Base-by-base conservation (phyloP, 2,113 vertebrate genomes). In the Ammodytes dubius region DNA sequence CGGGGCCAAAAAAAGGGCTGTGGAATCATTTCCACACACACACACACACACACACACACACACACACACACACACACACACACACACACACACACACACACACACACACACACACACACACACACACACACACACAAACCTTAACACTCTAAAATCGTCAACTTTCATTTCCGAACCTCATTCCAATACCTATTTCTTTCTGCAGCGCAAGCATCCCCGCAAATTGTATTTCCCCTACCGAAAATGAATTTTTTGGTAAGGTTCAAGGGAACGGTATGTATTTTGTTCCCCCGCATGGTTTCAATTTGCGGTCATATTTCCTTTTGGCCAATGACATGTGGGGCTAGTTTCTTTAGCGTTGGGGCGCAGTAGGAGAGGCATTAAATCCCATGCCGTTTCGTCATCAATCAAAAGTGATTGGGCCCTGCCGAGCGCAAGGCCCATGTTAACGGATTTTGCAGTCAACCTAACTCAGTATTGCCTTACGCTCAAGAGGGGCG, bases 401-500 rank as follows among this genome's bases (percentile, higher is more conserved):
- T 91, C 79, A 90, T 91, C 89, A 90, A 83, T 89, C 90, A 88
- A 27, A 27, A 83, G 69, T 85, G 79, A 86, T 90, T 89, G 82
- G 65, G 64, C 4, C 37, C 86, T 86, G 86, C 81, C 87, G 78
- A 60, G 57, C 27, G 27, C 27, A 35, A 65, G 70, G 54, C 58
- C 60, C 59, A 37, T 83, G 77, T 74, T 86, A 68, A 81, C 46
- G n/a, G 81, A 59, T 84, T 83, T 90, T 79, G 80, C 74, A 84
- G 59, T 70, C 71, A 87, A 79, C 56, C 71, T 80, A 14, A 59
- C 43, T 78, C 81, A 70, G 27, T 82, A 77, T 74, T 80, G 61
- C 74, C 27, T 49, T 3, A 2, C 11, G 0, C 66, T 14, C 63
- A 59, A 27, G 42, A 13, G 45, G 50, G 43, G 39, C 47, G 39